These are phyloP conservation scores for Motacilla alba DNA, from an alignment of 2,113 vertebrate genomes.

Conservation along the genomic window DNA sequence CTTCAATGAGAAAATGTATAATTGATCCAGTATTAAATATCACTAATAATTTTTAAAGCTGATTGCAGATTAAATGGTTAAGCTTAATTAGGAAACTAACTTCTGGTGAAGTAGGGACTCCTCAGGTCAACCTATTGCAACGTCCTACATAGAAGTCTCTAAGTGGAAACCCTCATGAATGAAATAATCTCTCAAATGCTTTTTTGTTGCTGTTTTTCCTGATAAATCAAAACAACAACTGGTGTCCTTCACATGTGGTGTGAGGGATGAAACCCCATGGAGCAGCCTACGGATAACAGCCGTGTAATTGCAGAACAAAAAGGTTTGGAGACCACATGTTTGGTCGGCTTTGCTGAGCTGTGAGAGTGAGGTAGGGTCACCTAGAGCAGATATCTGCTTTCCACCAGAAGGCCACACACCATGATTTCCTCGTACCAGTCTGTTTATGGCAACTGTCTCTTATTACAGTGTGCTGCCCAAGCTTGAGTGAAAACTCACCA, in stretches of 20 bases:
- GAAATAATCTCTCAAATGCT: constrained; percentile 16
- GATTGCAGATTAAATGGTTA: background rate
- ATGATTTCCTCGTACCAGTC: constrained; percentile 64
- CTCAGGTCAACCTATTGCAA: background rate
- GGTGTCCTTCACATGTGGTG: constrained; percentile 19
- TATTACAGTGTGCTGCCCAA: constrained; percentile 76
- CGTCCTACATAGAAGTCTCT: background rate
- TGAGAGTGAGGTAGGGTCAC: constrained; percentile 65
- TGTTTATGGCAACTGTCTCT: constrained; percentile 88
- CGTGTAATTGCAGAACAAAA: constrained; percentile 71
- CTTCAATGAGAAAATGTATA: background rate
- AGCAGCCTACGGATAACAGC: constrained; percentile 60
- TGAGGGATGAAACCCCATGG: constrained; percentile 49
- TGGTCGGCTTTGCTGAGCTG: background rate
- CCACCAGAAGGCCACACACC: constrained; percentile 79
- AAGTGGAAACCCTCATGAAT: background rate
- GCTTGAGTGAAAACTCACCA: constrained; percentile 78
- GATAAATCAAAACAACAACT: constrained; percentile 56
- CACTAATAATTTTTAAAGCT: background rate
- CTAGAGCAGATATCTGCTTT: constrained; percentile 78
- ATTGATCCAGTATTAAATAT: background rate
- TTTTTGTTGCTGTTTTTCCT: constrained; percentile 27
- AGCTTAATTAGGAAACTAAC: background rate
- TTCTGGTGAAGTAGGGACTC: background rate
- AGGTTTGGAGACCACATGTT: constrained; percentile 60